These are phyloP conservation scores for Morbakka virulenta DNA, from an alignment of 30 jellyfish, hydroid and myxozoan genomes.

Conservation along the genomic window DNA sequence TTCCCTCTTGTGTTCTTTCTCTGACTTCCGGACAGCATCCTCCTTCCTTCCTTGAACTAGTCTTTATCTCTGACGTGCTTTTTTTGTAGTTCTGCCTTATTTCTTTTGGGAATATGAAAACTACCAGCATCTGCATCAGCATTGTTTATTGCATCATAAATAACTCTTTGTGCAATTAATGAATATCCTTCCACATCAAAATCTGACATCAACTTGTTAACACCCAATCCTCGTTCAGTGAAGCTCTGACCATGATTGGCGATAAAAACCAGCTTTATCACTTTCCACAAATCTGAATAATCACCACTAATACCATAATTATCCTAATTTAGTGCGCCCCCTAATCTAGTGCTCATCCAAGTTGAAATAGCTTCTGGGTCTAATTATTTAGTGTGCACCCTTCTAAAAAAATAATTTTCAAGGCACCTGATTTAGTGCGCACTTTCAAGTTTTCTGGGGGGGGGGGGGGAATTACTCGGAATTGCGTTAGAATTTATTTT, in stretches of 20 bases:
- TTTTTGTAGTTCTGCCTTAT: neutral
- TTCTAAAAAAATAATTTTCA: neutral
- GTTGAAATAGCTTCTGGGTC: neutral
- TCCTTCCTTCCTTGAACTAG: neutral
- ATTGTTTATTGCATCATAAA: neutral
- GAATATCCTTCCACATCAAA: neutral
- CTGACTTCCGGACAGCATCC: neutral
- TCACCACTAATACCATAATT: neutral
- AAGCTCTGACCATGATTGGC: conserved; percentile 6
- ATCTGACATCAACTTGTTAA: neutral
- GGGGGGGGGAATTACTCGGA: no score
- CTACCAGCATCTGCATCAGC: conserved; percentile 3
- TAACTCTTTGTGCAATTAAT: conserved; percentile 1
- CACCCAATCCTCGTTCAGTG: conserved; percentile 15
- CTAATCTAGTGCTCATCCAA: conserved; percentile 7
- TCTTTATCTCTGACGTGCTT: neutral
- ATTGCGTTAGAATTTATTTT: no score
- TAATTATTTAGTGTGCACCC: no score
- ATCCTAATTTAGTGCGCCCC: no score
- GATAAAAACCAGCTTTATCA: conserved; percentile 1
- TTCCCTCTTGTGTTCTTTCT: neutral
- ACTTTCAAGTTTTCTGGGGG: no score
- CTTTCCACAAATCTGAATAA: neutral
- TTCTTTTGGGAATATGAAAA: neutral
- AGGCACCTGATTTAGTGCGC: no score